A percentile compares a stretch with the other conserved stretches of the same genome.
Evolutionary conservation across 2,797 vertebrate genomes (phyloP).

Genomic region (Neoniphon sammara): DNA sequence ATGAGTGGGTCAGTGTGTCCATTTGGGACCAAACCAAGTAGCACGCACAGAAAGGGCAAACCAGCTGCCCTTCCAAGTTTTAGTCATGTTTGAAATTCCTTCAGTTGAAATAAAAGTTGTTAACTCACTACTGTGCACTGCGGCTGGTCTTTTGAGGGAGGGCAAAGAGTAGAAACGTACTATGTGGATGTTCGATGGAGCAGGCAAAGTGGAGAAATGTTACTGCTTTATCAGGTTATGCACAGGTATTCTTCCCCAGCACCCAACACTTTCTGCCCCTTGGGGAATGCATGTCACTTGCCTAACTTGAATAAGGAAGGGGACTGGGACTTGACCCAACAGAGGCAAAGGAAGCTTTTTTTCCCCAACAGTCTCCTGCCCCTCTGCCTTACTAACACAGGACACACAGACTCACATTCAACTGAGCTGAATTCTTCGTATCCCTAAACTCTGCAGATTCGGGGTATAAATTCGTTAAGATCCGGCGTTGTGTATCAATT

Average conservation of each 20-base stretch:
- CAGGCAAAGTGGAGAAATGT: conserved; percentile 1
- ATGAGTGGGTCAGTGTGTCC: conserved; percentile 76
- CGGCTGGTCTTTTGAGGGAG: conserved; percentile 20
- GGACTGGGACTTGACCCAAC: conserved; percentile 32
- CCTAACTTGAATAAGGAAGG: conserved; percentile 48
- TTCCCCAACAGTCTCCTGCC: neutral
- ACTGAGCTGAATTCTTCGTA: conserved; percentile 26
- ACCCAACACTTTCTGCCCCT: conserved; percentile 14
- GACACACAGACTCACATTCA: conserved; percentile 13
- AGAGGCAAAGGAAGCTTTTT: conserved; percentile 21
- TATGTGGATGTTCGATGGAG: conserved; percentile 8
- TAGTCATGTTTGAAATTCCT: conserved; percentile 54
- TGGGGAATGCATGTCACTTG: conserved; percentile 44
- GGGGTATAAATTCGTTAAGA: conserved; percentile 18
- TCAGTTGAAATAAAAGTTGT: conserved; percentile 26
- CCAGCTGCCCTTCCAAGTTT: conserved; percentile 51
- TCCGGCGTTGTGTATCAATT: conserved; percentile 27
- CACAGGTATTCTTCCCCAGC: conserved; percentile 29
- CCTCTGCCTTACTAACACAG: neutral
- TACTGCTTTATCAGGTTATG: conserved; percentile 47
- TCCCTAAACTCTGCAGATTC: conserved; percentile 39
- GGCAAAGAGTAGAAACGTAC: neutral
- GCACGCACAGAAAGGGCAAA: conserved; percentile 65
- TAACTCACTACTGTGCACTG: conserved; percentile 28
- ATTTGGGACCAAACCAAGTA: conserved; percentile 73